A percentile compares a stretch with the other conserved stretches of the same genome.
Evolutionary conservation across 2,888 invertebrate species (phyloP).

Genomic region (Cloeon dipterum): DNA sequence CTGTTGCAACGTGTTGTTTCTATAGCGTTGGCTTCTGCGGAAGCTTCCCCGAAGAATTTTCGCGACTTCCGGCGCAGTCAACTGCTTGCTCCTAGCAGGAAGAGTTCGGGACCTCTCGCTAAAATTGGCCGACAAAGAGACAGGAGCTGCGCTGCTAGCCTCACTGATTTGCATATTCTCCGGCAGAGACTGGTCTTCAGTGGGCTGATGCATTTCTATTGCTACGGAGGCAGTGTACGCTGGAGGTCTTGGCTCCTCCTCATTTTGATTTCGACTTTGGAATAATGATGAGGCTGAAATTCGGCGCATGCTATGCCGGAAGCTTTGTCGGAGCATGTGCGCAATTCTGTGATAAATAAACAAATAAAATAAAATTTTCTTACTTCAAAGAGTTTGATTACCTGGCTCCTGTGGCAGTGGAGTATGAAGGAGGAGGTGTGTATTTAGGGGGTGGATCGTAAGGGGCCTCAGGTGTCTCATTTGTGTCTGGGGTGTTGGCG

Average conservation of each 20-base stretch:
- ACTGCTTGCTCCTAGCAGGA: neutral
- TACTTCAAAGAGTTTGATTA: slow-evolving; percentile 8
- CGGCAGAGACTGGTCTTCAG: too few species aligned
- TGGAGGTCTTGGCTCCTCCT: neutral
- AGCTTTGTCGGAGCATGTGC: slow-evolving; percentile 48
- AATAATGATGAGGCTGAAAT: slow-evolving; percentile 25
- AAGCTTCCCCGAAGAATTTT: neutral
- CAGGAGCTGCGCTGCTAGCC: too few species aligned
- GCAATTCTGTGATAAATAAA: slow-evolving; percentile 28
- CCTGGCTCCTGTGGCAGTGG: slow-evolving; percentile 68
- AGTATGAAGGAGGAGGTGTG: slow-evolving; percentile 80
- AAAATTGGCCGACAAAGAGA: too few species aligned
- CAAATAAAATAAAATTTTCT: neutral
- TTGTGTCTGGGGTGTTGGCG: slow-evolving; percentile 5
- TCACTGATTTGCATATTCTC: too few species aligned
- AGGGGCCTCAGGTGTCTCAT: slow-evolving; percentile 16
- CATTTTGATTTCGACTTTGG: slow-evolving; percentile 2
- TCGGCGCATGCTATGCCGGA: slow-evolving; percentile 54
- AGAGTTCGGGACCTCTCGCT: neutral
- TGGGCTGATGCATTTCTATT: too few species aligned
- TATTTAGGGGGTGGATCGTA: slow-evolving; percentile 80
- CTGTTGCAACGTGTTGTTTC: too few species aligned
- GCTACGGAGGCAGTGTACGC: slow-evolving; percentile 17
- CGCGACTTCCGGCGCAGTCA: neutral
- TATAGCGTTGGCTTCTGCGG: neutral